Percentiles rank a stretch among this genome's conserved stretches.
Evolutionary conservation across 2,888 invertebrate genomes (phyloP).

Genomic region (Ecliptopera silaceata): DNA sequence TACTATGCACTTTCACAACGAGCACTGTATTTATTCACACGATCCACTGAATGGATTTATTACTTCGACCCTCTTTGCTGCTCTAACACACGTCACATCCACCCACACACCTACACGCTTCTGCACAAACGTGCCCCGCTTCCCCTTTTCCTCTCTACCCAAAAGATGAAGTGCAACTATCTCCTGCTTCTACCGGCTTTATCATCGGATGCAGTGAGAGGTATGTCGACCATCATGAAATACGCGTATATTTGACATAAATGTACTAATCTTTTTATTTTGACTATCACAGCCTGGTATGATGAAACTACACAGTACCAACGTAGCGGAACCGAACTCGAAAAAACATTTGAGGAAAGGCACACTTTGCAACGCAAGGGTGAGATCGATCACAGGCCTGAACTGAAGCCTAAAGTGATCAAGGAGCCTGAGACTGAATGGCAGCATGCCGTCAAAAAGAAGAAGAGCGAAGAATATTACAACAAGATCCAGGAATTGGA

Average conservation of each 20-base stretch:
- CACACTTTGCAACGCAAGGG: constrained; percentile 86
- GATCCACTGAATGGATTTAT: constrained; percentile 30
- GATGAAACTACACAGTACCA: constrained; percentile 95
- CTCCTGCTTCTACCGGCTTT: constrained; percentile 78
- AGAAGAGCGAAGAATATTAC: constrained; percentile 93
- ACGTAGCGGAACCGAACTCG: constrained; percentile 92
- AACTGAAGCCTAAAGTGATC: constrained; percentile 85
- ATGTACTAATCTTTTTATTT: constrained; percentile 35
- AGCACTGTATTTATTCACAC: constrained; percentile 29
- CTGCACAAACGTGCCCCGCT: constrained; percentile 57
- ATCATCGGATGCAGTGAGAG: constrained; percentile 69
- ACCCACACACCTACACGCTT: constrained; percentile 73
- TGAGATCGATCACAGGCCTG: constrained; percentile 85
- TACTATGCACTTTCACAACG: constrained; percentile 33
- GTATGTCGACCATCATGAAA: constrained; percentile 60
- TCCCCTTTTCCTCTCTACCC: constrained; percentile 52
- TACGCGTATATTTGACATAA: constrained; percentile 26
- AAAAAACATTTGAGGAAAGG: constrained; percentile 94
- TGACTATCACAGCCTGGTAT: constrained; percentile 89
- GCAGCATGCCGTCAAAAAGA: constrained; percentile 91
- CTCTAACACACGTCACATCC: constrained; percentile 63
- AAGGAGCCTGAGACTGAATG: constrained; percentile 92
- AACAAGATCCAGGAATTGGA: constrained; percentile 91
- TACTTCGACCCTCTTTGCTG: constrained; percentile 43
- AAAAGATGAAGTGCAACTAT: constrained; percentile 67